These are phyloP conservation scores for Megaceryle torquata DNA, from an alignment of 2,113 vertebrate species.

Conservation along the genomic window DNA sequence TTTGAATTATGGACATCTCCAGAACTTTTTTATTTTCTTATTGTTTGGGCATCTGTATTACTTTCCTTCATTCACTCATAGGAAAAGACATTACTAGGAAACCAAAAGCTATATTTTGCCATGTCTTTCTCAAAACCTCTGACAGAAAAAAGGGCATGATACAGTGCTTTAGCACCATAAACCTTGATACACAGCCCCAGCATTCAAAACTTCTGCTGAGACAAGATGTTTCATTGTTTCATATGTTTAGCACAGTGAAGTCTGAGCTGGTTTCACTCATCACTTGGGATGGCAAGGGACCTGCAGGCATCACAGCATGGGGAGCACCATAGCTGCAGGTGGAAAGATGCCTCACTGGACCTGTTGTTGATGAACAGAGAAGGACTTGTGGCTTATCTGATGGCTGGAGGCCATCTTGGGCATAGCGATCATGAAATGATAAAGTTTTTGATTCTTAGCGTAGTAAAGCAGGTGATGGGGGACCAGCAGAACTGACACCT, in stretches of 20 bases:
- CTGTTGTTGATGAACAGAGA: neutral
- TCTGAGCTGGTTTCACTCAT: neutral
- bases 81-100: neutral
- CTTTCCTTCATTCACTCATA: neutral
- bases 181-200: neutral
- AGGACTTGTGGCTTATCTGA: neutral
- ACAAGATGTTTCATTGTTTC: neutral
- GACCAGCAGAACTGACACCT: neutral
- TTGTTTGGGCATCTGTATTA: neutral
- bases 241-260: neutral
- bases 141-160: neutral
- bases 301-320: neutral
- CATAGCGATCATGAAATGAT: neutral
- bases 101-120: neutral
- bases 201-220: neutral
- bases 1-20: neutral
- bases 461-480: neutral
- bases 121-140: neutral
- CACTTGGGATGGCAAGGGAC: neutral
- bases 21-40: neutral
- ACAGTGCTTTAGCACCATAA: neutral
- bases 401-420: neutral
- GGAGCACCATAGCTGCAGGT: accelerated
- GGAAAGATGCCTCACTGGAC: neutral
- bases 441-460: neutral